These are phyloP conservation scores for Adelognathus sp. DNA, from an alignment of 2,888 invertebrate species.

Conservation along the genomic window DNA sequence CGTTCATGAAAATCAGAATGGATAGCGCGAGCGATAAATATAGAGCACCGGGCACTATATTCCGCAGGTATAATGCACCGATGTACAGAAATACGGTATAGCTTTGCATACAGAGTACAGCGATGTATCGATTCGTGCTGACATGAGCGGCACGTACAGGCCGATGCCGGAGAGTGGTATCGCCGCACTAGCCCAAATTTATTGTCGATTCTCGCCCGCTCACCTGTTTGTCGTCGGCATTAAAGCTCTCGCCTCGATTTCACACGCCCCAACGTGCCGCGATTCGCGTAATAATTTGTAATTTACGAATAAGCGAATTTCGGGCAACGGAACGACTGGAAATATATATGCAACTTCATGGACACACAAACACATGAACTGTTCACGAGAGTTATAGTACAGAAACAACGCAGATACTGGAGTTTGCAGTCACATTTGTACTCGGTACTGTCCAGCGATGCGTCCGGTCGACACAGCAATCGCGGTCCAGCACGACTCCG, in stretches of 20 bases:
- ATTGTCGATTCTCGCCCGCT: slow-evolving; percentile 54
- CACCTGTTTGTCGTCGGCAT: slow-evolving; percentile 57
- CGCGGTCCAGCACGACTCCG: not conserved
- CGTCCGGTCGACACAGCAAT: slow-evolving; percentile 11
- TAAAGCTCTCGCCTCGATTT: slow-evolving; percentile 52
- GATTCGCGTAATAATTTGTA: slow-evolving; percentile 71
- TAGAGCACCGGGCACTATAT: not conserved
- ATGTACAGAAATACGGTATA: not conserved
- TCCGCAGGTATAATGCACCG: not conserved
- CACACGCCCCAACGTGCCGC: slow-evolving; percentile 11
- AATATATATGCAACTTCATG: too few species aligned
- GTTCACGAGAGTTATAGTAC: not conserved
- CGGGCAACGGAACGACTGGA: slow-evolving; percentile 24
- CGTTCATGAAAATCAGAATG: not conserved
- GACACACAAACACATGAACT: too few species aligned
- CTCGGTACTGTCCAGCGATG: not conserved
- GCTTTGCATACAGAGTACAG: slow-evolving; percentile 7
- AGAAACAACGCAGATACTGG: not conserved
- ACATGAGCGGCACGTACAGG: slow-evolving; percentile 15
- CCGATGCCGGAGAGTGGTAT: not conserved
- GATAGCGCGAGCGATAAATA: not conserved
- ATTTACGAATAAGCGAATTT: slow-evolving; percentile 62
- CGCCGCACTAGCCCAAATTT: slow-evolving; percentile 41
- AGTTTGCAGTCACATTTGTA: slow-evolving; percentile 4
- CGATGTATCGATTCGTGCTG: slow-evolving; percentile 48